Evolutionary conservation across 2,797 vertebrate genomes (phyloP).

Genomic region (Cossypha heuglini): DNA sequence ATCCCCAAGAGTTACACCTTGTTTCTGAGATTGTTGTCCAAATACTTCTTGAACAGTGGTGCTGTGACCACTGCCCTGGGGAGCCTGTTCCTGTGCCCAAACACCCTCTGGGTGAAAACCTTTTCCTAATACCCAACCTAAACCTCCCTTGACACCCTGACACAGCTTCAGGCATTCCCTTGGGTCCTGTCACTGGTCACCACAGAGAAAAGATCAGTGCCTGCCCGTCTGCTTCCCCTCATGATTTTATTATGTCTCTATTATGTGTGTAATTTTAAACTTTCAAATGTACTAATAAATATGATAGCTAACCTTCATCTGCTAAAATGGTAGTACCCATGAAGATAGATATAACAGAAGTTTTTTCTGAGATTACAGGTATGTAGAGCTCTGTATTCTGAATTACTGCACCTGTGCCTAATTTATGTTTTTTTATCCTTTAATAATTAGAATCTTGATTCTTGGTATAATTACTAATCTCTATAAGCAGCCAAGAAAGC

Average conservation of each 20-base stretch:
- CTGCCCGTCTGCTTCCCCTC: background rate
- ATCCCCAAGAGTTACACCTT: background rate
- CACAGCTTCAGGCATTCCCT: background rate
- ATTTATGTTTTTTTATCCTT: background rate
- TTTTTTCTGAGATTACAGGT: background rate
- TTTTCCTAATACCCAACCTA: background rate
- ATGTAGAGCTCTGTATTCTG: background rate
- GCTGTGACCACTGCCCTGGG: no score
- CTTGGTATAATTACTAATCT: background rate
- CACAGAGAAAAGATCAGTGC: background rate
- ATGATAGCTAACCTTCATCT: background rate
- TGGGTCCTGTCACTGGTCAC: background rate
- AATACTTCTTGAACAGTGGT: rapidly evolving
- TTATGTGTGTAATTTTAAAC: background rate
- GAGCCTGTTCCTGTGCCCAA: background rate
- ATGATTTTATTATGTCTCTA: background rate
- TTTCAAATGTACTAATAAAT: background rate
- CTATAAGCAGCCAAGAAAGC: background rate
- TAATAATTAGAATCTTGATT: background rate
- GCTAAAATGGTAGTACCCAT: background rate
- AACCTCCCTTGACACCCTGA: background rate
- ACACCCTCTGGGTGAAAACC: rapidly evolving
- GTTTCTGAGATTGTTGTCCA: background rate
- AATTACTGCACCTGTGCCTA: background rate
- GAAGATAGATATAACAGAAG: background rate